Percentiles rank a stretch among this genome's conserved stretches.
Evolutionary conservation across 2,888 invertebrate species (phyloP).

Genomic region (Lepidonotus clava): DNA sequence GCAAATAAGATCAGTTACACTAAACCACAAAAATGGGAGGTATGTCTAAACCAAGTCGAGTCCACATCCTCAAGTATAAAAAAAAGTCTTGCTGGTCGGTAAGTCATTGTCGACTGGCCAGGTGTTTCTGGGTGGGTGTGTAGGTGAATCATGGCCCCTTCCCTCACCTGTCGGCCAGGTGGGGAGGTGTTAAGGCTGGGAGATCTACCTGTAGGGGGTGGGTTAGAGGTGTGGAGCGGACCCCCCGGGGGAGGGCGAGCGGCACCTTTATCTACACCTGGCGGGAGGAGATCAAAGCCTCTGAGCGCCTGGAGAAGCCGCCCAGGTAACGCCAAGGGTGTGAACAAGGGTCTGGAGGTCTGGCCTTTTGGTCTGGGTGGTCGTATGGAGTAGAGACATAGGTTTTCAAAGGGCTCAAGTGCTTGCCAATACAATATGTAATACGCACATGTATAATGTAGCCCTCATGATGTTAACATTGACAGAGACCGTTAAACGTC

Average conservation of each 20-base stretch:
- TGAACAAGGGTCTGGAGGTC: no score
- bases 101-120: neutral
- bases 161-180: no score
- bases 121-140: neutral
- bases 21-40: neutral
- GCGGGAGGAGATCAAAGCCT: neutral
- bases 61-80: neutral
- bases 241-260: neutral
- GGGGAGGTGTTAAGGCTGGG: no score
- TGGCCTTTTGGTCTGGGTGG: no score
- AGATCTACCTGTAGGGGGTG: no score
- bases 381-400: no score
- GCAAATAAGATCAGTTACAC: neutral
- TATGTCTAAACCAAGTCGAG: neutral
- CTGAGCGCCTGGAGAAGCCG: neutral
- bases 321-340: neutral
- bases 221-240: no score
- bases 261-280: neutral
- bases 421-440: no score
- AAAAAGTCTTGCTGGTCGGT: neutral
- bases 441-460: no score
- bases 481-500: no score
- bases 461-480: no score
- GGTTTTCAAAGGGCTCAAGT: no score
- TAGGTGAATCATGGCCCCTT: conserved; percentile 4